Evolutionary conservation across 1,140 invertebrate species (phyloP), one percentile per base, ranked within the genome.

Genomic region (Scaptodrosophila lebanonensis): DNA sequence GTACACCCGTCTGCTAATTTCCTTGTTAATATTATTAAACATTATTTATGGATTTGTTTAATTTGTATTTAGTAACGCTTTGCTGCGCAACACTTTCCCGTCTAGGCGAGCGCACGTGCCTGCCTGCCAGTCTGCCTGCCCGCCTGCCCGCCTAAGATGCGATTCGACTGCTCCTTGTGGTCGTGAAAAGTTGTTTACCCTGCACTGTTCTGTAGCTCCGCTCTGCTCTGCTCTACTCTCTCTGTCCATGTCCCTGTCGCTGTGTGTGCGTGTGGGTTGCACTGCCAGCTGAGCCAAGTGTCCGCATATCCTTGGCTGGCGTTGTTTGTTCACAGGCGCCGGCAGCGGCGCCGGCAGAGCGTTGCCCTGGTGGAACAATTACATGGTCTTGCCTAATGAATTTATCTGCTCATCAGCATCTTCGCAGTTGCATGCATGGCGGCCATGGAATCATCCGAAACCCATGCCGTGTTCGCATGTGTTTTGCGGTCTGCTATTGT

Each of bases 21-120:
- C 69, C 83, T 79, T 85, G 83, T 85, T 85, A 85, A 85, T 85
- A 76, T 83, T 85, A 85, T 85, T 85, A 85, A 85, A 85, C 83
- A 85, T 85, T 83, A 85, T 85, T 85, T 85, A 85, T 85, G 83
- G 83, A 85, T 85, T 85, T 85, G 83, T 85, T 85, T 85, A 85
- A 85, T 85, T 85, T 85, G 83, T 85, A 85, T 85, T 85, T 85
- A 85, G 83, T 85, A 73, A 79, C 68, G 72, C 58, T 66, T 61
- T 56, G 59, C 57, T 53, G 33, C 38, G 44, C 51, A 48, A 56
- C 65, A 79, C 58, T 62, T 56, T 56, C 56, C n/a, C n/a, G n/a
- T n/a, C n/a, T n/a, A n/a, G n/a, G n/a, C 42, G 51, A 59, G 27
- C 48, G 61, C 29, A 38, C 59, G 61, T 29, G 51, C 36, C 15